Base-by-base conservation (phyloP, 2,113 vertebrate species). In the Anolis carolinensis region DNA sequence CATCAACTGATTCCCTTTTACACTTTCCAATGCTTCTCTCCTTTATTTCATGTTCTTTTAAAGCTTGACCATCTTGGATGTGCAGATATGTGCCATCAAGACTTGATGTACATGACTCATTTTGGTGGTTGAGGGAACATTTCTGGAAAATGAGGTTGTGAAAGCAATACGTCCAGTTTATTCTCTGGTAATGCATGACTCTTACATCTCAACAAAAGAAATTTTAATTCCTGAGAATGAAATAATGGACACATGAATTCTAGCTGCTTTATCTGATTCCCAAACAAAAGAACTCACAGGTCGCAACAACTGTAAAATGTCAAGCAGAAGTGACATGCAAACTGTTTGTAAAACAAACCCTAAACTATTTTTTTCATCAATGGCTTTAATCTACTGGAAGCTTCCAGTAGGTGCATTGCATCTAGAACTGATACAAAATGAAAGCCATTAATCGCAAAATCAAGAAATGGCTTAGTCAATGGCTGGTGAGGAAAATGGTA, bases 71-170 rank as follows among this genome's bases (percentile, higher is more conserved):
- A 9, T 36, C 27, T 83, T 34, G 32, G 68, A 13, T 71, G 30
- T 63, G 21, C 16, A 7, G 4, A 44, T 7, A n/a, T 30, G 13
- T 32, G 30, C 5, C 30, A 11, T 36, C 39, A 68, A 77, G 44
- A 67, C 8, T 7, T 78, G 13, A 6, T n/a, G 20, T 9, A 11
- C 55, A 4, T 73, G 63, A 78, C 55, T 59, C 55, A 6, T 86
- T 70, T 30, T 23, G 44, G n/a, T 39, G 65, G 36, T 72, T 55
- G 23, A 62, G 27, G 52, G 7, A 16, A n/a, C 21, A 44, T 63
- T 85, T 77, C 55, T n/a, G 30, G 39, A 63, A 70, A 73, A 86
- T 74, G 70, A 65, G 68, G 78, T 36, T 65, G 70, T 86, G 85
- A 86, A 86, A 81, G 39, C 59, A 86, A 36, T 18, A 30, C 20